Percentiles rank a stretch among this genome's conserved stretches.
Conservation (phyloP, 2,888 invertebrate genomes). For the Pilophorus perplexus region DNA sequence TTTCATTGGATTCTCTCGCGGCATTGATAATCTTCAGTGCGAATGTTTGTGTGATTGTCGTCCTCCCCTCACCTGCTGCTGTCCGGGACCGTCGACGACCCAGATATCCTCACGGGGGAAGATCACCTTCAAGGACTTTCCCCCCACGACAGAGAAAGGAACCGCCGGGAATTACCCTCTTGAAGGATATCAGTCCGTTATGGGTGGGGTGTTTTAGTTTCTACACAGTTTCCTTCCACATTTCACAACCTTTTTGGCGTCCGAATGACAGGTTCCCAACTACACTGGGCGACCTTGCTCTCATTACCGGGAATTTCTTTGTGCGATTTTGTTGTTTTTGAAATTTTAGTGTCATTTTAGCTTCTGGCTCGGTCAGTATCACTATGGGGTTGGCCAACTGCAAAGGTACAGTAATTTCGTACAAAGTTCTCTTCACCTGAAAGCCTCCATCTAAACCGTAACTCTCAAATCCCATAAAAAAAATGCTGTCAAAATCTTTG, state of each 20-base stretch:
- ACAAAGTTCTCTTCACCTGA: too few relatives aligned
- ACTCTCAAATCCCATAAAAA: too few relatives aligned
- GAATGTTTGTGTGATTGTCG: too few relatives aligned
- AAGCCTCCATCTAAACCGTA: too few relatives aligned
- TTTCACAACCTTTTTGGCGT: constrained; percentile 19
- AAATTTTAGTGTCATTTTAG: neutral
- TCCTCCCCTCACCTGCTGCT: too few relatives aligned
- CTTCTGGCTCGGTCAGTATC: neutral
- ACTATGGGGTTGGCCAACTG: constrained; percentile 43
- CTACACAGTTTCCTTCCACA: constrained; percentile 16
- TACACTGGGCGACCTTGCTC: neutral
- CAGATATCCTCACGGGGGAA: too few relatives aligned
- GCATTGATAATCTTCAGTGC: too few relatives aligned
- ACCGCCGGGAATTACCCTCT: neutral
- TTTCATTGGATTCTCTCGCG: too few relatives aligned
- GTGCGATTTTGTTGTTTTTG: neutral
- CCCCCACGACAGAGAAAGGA: too few relatives aligned
- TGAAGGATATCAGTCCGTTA: constrained; percentile 24
- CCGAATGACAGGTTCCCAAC: neutral
- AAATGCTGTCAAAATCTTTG: neutral
- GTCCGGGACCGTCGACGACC: too few relatives aligned
- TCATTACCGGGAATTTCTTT: neutral
- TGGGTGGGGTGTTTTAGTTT: constrained; percentile 37
- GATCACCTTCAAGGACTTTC: too few relatives aligned
- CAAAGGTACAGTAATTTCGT: constrained; percentile 44